A percentile compares a stretch with the other conserved stretches of the same genome.
Evolutionary conservation across 2,797 vertebrate genomes (phyloP).

Genomic region (Trematomus bernacchii): DNA sequence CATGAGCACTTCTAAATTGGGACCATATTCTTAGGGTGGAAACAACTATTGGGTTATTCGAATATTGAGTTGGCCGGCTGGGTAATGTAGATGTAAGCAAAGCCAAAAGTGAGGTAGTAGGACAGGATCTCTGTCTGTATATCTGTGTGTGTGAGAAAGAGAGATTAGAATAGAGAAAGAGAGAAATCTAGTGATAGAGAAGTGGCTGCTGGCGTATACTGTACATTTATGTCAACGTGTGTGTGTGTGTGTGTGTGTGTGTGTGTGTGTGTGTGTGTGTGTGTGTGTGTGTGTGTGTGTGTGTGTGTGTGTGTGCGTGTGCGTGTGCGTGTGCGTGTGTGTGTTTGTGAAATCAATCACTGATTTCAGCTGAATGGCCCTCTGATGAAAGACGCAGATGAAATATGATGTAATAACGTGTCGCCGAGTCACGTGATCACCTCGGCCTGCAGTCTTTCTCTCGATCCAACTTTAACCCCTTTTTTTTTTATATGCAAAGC

Average conservation of each 20-base stretch:
- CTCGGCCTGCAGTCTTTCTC: conserved; percentile 56
- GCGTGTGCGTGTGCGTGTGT: conserved; percentile 24
- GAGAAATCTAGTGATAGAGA: too few species aligned
- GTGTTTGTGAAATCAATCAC: conserved; percentile 45
- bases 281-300: background rate
- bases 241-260: background rate
- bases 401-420: conserved; percentile 75
- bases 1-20: too few species aligned
- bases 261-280: conserved; percentile 8
- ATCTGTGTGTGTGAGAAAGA: too few species aligned
- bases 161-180: too few species aligned
- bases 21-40: too few species aligned
- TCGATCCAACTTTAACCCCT: conserved; percentile 33
- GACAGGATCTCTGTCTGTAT: too few species aligned
- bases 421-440: conserved; percentile 66
- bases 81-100: too few species aligned
- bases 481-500: background rate
- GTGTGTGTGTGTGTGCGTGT: conserved; percentile 8
- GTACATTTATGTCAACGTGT: too few species aligned
- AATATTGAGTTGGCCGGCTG: too few species aligned
- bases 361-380: conserved; percentile 51
- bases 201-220: too few species aligned
- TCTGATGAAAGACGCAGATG: conserved; percentile 56
- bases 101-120: too few species aligned
- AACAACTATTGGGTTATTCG: too few species aligned